phyloP scores from a whole-genome alignment of 2,888 invertebrate genomes.

The Epinotia brunnichana region DNA sequence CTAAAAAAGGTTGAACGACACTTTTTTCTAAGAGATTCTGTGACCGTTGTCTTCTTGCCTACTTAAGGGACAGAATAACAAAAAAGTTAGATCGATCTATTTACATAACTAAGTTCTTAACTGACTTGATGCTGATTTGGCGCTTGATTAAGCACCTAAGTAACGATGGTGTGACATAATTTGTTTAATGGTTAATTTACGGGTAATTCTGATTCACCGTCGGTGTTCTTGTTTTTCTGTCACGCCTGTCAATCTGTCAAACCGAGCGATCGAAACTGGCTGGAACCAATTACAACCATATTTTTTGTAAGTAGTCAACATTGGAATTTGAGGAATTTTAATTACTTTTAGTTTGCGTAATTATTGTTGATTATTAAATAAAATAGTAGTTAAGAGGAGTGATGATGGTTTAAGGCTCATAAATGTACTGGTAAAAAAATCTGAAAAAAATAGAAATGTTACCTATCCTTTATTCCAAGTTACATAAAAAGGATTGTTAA shows the following conservation, averaged over 20 bases:
- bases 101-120: not conserved
- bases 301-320: not conserved
- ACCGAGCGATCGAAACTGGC: conserved; percentile 8
- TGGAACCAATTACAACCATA: conserved; percentile 10
- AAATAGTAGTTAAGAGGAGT: not conserved
- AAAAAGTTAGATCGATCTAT: not conserved
- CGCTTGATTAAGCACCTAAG: conserved; percentile 18
- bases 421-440: too few species aligned
- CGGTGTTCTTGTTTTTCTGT: conserved; percentile 16
- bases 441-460: too few species aligned
- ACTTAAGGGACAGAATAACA: not conserved
- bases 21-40: not conserved
- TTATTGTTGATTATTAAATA: not conserved
- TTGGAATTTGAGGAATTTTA: conserved; percentile 15
- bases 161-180: conserved; percentile 21
- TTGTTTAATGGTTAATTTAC: conserved; percentile 10
- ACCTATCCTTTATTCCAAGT: too few species aligned
- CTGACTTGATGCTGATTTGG: not conserved
- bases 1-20: too few species aligned
- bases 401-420: too few species aligned
- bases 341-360: not conserved
- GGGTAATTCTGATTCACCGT: conserved; percentile 1
- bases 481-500: too few species aligned
- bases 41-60: not conserved
- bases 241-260: conserved; percentile 19